Percentiles rank a stretch among this genome's conserved stretches.
These are phyloP conservation scores for Tauraco erythrolophus DNA, from an alignment of 2,113 vertebrate species.

Conservation along the genomic window DNA sequence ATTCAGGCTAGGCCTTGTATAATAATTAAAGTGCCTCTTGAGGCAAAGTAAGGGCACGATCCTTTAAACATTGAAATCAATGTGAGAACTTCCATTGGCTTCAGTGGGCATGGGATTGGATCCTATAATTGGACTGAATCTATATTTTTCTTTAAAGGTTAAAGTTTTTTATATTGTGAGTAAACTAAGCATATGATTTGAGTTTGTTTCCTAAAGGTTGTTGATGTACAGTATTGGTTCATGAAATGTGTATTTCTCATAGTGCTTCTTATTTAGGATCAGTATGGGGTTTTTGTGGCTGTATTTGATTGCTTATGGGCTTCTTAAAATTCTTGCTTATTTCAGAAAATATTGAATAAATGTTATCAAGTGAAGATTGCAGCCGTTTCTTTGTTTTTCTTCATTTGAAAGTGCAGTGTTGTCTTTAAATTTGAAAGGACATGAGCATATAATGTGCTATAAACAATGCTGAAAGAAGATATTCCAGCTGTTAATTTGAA, in stretches of 20 bases:
- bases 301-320: conserved; percentile 79
- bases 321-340: conserved; percentile 80
- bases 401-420: background rate
- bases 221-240: conserved; percentile 60
- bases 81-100: conserved; percentile 41
- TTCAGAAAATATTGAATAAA: conserved; percentile 83
- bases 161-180: conserved; percentile 77
- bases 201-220: conserved; percentile 74
- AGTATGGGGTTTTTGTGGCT: conserved; percentile 73
- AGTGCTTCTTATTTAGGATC: conserved; percentile 79
- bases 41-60: conserved; percentile 59
- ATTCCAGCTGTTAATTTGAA: background rate
- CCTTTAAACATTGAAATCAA: conserved; percentile 58
- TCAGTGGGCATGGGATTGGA: conserved; percentile 45
- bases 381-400: conserved; percentile 50
- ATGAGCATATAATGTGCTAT: background rate
- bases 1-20: conserved; percentile 67
- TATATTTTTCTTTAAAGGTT: conserved; percentile 76
- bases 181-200: conserved; percentile 70
- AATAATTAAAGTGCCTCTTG: conserved; percentile 56
- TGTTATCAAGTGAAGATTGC: conserved; percentile 78
- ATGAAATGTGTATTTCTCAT: conserved; percentile 76
- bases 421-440: background rate
- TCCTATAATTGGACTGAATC: conserved; percentile 61
- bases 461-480: background rate